These are phyloP conservation scores for Ianthella basta DNA, from an alignment of 37 sponge, comb jelly and placozoan genomes.

Conservation along the genomic window DNA sequence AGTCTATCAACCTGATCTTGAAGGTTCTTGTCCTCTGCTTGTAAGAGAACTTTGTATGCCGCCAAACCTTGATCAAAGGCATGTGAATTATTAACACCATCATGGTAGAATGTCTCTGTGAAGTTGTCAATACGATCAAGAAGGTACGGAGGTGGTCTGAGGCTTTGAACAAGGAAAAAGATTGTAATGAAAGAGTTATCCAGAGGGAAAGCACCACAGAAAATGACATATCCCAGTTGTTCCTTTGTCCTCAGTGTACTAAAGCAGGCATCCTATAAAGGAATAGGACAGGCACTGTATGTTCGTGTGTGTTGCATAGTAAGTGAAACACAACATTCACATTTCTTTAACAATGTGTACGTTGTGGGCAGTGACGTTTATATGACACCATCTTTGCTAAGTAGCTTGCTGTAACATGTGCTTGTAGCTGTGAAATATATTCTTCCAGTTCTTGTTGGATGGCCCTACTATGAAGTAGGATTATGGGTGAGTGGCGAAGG, in stretches of 20 bases:
- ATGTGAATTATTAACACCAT: background rate
- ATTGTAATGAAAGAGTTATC: slow-evolving; percentile 12
- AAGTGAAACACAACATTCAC: too few species aligned
- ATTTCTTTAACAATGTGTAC: too few species aligned
- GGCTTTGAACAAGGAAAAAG: slow-evolving; percentile 70
- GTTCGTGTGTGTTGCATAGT: too few species aligned
- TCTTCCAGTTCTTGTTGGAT: too few species aligned
- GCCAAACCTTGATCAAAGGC: background rate
- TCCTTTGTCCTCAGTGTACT: slow-evolving; percentile 74
- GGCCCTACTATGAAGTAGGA: too few species aligned
- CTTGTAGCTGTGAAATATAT: too few species aligned
- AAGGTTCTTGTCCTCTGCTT: slow-evolving; percentile 41
- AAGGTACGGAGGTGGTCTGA: slow-evolving; percentile 43
- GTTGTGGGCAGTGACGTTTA: too few species aligned
- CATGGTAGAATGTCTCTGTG: background rate
- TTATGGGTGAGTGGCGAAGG: too few species aligned
- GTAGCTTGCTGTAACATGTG: too few species aligned
- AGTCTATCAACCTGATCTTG: slow-evolving; percentile 36
- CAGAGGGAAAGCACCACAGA: slow-evolving; percentile 29
- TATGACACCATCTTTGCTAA: too few species aligned
- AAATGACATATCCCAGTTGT: slow-evolving; percentile 83
- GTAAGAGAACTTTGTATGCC: slow-evolving; percentile 22
- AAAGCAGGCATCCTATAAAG: slow-evolving; percentile 79
- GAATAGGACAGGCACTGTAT: too few species aligned
- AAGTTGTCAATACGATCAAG: slow-evolving; percentile 52